Evolutionary conservation across 2,113 vertebrate genomes (phyloP).

Genomic region (Mobula hypostoma): DNA sequence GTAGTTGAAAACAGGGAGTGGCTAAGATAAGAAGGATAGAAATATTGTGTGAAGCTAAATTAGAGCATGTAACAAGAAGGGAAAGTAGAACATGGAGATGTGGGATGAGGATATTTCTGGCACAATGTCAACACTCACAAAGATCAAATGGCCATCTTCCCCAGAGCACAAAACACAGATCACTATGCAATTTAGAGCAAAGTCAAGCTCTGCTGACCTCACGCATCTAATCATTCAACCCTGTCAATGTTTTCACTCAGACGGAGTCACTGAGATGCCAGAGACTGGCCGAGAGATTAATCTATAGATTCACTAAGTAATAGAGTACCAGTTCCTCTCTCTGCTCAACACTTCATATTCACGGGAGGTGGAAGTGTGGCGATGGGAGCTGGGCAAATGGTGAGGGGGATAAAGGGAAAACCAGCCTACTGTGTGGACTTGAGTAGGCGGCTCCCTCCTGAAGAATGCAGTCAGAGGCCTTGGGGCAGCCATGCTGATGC

Average conservation of each 20-base stretch:
- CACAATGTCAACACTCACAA: background rate
- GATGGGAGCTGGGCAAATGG: background rate
- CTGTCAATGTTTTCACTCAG: background rate
- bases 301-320: background rate
- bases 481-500: background rate
- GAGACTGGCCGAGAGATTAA: background rate
- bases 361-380: background rate
- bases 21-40: background rate
- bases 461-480: background rate
- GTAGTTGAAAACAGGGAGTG: background rate
- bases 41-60: background rate
- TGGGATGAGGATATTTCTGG: background rate
- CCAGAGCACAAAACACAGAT: background rate
- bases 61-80: background rate
- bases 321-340: background rate
- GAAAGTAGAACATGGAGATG: background rate
- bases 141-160: background rate
- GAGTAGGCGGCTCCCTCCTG: background rate
- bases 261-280: background rate
- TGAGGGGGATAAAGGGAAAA: background rate
- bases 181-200: background rate
- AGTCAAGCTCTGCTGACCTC: background rate
- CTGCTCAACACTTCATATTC: background rate
- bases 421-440: no score
- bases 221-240: no score